These are phyloP conservation scores for Orthonyx spaldingii DNA, from an alignment of 2,113 vertebrate genomes.

Conservation along the genomic window DNA sequence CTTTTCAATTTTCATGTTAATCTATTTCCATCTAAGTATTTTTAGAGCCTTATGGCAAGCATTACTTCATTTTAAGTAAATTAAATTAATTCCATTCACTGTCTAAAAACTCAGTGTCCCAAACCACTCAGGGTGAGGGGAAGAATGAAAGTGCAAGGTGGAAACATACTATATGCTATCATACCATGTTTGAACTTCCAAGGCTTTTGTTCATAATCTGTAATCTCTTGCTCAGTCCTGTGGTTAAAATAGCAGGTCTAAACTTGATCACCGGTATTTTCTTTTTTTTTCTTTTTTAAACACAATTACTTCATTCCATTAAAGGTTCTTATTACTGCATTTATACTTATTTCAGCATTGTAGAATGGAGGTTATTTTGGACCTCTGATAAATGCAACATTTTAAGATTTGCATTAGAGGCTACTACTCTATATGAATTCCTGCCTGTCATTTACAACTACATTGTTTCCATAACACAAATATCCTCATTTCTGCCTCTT, in stretches of 20 bases:
- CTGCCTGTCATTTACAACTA: neutral
- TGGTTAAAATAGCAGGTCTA: neutral
- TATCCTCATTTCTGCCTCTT: neutral
- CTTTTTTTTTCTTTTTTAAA: neutral
- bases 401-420: neutral
- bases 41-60: neutral
- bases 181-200: neutral
- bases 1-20: neutral
- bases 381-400: neutral
- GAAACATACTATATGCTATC: neutral
- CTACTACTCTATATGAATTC: neutral
- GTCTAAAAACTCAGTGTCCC: neutral
- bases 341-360: neutral
- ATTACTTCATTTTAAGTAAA: neutral
- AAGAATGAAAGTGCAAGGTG: neutral
- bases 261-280: neutral
- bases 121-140: rapidly evolving
- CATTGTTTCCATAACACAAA: neutral
- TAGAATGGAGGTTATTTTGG: neutral
- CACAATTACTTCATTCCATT: neutral
- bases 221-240: neutral
- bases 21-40: neutral
- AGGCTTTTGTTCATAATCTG: neutral
- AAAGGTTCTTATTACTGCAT: neutral
- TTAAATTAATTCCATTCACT: neutral